Percentiles rank a stretch among this genome's conserved stretches.
Evolutionary conservation across 2,888 invertebrate genomes (phyloP).

Genomic region (Pedicia rivosa): DNA sequence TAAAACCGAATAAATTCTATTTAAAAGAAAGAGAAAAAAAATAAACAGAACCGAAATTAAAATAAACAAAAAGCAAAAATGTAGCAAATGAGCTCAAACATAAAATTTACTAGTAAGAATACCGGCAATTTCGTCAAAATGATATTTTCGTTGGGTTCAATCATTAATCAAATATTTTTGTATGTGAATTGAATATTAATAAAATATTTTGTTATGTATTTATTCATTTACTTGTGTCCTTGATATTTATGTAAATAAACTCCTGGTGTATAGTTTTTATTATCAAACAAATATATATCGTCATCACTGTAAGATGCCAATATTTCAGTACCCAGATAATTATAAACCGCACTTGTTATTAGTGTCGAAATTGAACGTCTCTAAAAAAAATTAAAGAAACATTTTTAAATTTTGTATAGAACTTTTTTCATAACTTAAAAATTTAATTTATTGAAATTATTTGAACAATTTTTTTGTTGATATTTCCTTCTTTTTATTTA

Average conservation of each 20-base stretch:
- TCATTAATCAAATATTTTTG: no score
- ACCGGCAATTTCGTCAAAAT: no score
- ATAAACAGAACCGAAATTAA: no score
- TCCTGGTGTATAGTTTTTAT: conserved; percentile 32
- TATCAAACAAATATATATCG: conserved; percentile 78
- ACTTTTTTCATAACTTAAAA: no score
- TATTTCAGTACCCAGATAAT: conserved; percentile 78
- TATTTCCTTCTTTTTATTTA: no score
- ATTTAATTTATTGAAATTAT: no score
- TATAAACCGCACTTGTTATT: conserved; percentile 82
- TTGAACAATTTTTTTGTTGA: no score
- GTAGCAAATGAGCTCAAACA: no score
- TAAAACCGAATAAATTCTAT: no score
- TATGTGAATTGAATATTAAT: background rate
- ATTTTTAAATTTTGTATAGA: background rate
- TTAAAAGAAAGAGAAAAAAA: background rate
- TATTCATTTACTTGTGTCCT: conserved; percentile 37
- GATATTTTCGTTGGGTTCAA: no score
- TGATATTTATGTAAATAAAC: conserved; percentile 37
- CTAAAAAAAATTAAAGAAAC: conserved; percentile 14
- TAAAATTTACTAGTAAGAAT: no score
- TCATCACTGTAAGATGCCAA: conserved; percentile 90
- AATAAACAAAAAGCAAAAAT: no score
- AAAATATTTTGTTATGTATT: background rate
- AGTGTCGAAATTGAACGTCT: conserved; percentile 32